Evolutionary conservation across 2,797 vertebrate genomes (phyloP), one percentile per base, ranked within the genome.

Genomic region (Cyclopterus lumpus): DNA sequence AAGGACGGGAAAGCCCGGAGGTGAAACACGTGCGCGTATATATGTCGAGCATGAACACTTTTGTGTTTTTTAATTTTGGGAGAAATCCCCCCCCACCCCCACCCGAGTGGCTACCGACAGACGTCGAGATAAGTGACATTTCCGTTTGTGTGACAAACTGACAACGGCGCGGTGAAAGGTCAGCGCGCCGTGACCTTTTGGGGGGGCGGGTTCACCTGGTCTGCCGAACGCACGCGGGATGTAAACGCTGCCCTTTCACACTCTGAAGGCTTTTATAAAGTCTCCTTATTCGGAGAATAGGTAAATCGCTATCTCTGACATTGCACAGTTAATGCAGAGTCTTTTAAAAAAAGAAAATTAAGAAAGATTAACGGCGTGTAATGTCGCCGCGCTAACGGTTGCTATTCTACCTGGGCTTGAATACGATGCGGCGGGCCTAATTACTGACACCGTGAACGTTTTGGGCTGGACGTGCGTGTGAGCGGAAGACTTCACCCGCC

Each of bases 161-260:
- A 54, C 74, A 61, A 14, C 9, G 15, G 63, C 32, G 49, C 63
- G 36, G 26, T 61, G 77, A 1, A 61, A 87, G 80, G 81, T 85
- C 81, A 61, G 38, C 0, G 69, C 60, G 3, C 61, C 61, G 12
- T 74, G 6, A 85, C 88, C 85, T 90, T 89, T 80, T 69, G 28
- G 28, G 42, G 71, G 28, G 28, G 42, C 78, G 44, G 77, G 69
- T 77, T 82, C 82, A 76, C 85, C 77, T 77, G 44, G 74, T 26
- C 64, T 34, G 73, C 78, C n/a, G 72, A 79, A 60, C 72, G 16
- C 42, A 61, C 77, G 62, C 67, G 34, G 76, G 73, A 81, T 34
- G 73, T 57, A 58, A 69, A 67, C 71, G 75, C 54, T 79, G 81
- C 85, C 84, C 89, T 92, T 91, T 91, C 80, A 44, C 75, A 40